A percentile compares a stretch with the other conserved stretches of the same genome.
Conservation (phyloP, 2,113 vertebrate genomes). For the rabbit (Oryctolagus cuniculus) region DNA sequence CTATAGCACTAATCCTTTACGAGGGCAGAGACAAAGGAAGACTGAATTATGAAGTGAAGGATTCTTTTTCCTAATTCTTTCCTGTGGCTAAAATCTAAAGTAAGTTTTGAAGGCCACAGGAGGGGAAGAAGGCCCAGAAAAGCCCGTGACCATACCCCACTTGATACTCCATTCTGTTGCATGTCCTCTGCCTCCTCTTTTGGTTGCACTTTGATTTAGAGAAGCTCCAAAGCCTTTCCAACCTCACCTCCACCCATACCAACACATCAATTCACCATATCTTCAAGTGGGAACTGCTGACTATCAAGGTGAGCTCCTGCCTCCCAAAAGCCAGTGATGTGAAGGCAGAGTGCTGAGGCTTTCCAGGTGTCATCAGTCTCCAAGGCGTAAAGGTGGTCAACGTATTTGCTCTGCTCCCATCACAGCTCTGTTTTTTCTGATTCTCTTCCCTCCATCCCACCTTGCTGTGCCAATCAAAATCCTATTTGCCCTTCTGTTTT, state of each 20-base stretch:
- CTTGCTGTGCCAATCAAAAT: not conserved
- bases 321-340: not conserved
- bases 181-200: not conserved
- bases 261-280: not conserved
- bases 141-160: accelerated
- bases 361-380: not conserved
- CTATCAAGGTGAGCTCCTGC: not conserved
- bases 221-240: not conserved
- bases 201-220: not conserved
- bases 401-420: not conserved
- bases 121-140: not conserved
- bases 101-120: not conserved
- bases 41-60: not conserved
- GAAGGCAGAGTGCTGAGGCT: not conserved
- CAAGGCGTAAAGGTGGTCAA: not conserved
- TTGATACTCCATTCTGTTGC: not conserved
- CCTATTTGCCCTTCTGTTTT: not conserved
- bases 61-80: not conserved
- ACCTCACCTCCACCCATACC: not conserved
- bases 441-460: not conserved
- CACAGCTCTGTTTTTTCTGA: not conserved
- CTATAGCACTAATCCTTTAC: not conserved
- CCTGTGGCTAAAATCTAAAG: not conserved
- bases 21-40: not conserved
- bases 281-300: not conserved